A percentile compares a stretch with the other conserved stretches of the same genome.
phyloP scores from a whole-genome alignment of 2,888 invertebrate genomes.

The Temnothorax unifasciatus region DNA sequence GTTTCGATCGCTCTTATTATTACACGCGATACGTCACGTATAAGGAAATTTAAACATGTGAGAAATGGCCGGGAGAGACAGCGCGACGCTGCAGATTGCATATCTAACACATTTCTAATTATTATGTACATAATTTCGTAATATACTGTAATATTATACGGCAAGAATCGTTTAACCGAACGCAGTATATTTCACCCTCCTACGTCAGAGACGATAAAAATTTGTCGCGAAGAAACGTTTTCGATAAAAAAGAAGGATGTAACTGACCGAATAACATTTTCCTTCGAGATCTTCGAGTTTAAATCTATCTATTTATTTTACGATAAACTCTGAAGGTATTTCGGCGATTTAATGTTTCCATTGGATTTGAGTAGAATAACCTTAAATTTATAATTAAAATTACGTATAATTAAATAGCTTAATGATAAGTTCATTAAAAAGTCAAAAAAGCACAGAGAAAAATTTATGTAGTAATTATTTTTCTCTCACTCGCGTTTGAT shows the following conservation, averaged over 20 bases:
- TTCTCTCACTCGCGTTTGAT: neutral
- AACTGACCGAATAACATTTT: slow-evolving; percentile 11
- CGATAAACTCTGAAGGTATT: neutral
- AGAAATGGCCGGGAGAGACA: slow-evolving; percentile 29
- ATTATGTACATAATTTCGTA: slow-evolving; percentile 52
- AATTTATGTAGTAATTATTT: neutral
- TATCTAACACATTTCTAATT: slow-evolving; percentile 41
- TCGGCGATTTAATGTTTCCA: neutral
- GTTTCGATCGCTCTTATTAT: slow-evolving; percentile 40
- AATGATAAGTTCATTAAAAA: slow-evolving; percentile 11
- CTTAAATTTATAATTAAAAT: slow-evolving; percentile 3
- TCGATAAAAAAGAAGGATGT: neutral
- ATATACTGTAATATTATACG: slow-evolving; percentile 37
- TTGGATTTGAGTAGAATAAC: neutral
- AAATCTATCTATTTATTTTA: neutral
- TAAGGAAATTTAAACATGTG: slow-evolving; percentile 28
- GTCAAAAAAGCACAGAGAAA: neutral
- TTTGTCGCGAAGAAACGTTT: slow-evolving; percentile 15
- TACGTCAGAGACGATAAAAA: slow-evolving; percentile 1
- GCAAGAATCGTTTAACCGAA: slow-evolving; percentile 30
- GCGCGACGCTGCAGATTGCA: slow-evolving; percentile 12
- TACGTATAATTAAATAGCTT: neutral
- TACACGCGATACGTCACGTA: slow-evolving; percentile 37
- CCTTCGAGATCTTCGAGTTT: neutral
- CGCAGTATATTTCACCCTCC: neutral